Evolutionary conservation across 2,888 invertebrate species (phyloP), one percentile per base, ranked within the genome.

Genomic region (Chloroclystis v-ata): DNA sequence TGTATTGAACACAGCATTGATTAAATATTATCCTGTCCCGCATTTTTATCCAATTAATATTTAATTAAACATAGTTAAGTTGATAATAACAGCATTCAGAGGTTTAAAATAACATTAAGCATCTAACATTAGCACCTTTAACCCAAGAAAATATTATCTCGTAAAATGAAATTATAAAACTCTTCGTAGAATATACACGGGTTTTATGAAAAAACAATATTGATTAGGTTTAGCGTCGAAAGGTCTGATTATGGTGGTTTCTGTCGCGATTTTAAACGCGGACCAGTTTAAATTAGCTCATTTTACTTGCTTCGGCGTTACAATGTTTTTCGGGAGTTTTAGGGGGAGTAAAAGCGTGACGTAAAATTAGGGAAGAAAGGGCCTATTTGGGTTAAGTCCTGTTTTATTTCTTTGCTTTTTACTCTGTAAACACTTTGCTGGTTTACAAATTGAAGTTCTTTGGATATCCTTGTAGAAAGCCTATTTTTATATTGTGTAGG

Each of bases 121-220:
- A n/a, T n/a, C n/a, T n/a, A n/a, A n/a, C n/a, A n/a, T n/a, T n/a
- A n/a, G n/a, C n/a, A n/a, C n/a, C n/a, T n/a, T n/a, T n/a, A 20
- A 8, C 28, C 8, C 20, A 11, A 29, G 29, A 9, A 16, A 39
- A 7, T 11, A 39, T n/a, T 10, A 14, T 7, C 16, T 11, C 28
- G n/a, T 35, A 32, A 44, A 44, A 9, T 9, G 6, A 39, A 33
- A 39, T 32, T 24, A 25, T 8, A 14, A 33, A 38, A 26, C 32
- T 26, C 16, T 37, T 37, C 32, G 26, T 9, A 4, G 28, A 30
- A 40, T 37, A 32, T 33, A 40, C 11, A 40, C 33, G 33, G 10
- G 35, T 25, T 35, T 24, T 37, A 40, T 37, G 12, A 33, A 35
- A 44, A 32, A 46, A 35, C 40, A 29, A 37, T 45, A 45, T 46